These are phyloP conservation scores for Oncorhynchus keta DNA, from an alignment of 2,113 vertebrate species.

Conservation along the genomic window DNA sequence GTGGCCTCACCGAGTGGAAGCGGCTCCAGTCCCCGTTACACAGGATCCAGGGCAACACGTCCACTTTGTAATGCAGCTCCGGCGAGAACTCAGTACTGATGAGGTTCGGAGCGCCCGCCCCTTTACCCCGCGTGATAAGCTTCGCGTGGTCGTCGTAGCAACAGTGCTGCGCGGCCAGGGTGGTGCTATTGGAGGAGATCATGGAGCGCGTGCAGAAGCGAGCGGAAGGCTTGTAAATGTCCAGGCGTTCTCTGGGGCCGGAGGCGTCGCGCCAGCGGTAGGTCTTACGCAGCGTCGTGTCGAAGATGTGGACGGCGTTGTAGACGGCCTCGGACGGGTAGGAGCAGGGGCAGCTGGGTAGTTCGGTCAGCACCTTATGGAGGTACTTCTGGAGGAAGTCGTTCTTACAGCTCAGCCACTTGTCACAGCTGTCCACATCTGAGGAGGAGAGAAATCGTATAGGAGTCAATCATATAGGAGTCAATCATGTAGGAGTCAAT, in stretches of 20 bases:
- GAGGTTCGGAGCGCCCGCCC: conserved; percentile 79
- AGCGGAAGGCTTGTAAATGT: conserved; percentile 84
- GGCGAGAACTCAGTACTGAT: conserved; percentile 83
- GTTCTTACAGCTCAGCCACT: conserved; percentile 88
- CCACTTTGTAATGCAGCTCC: conserved; percentile 84
- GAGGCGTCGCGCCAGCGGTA: conserved; percentile 87
- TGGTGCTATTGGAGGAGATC: conserved; percentile 80
- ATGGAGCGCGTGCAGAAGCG: conserved; percentile 84
- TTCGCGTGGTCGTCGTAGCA: conserved; percentile 81
- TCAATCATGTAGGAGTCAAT: neutral
- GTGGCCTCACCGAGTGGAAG: conserved; percentile 79
- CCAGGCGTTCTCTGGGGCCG: conserved; percentile 80
- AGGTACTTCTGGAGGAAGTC: conserved; percentile 86
- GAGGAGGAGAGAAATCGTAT: neutral
- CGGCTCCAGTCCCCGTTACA: conserved; percentile 91
- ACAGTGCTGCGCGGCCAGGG: conserved; percentile 84
- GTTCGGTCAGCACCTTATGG: conserved; percentile 78
- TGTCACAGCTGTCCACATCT: conserved; percentile 89
- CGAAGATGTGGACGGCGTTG: conserved; percentile 75
- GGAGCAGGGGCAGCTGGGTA: conserved; percentile 86
- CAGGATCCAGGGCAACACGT: conserved; percentile 86
- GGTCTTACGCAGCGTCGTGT: conserved; percentile 72
- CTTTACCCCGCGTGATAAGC: conserved; percentile 85
- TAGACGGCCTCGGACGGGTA: conserved; percentile 82
- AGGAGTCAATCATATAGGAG: neutral